Percentiles rank a stretch among this genome's conserved stretches.
These are phyloP conservation scores for Gymnoscopelus braueri DNA, from an alignment of 2,797 vertebrate genomes.

Conservation along the genomic window DNA sequence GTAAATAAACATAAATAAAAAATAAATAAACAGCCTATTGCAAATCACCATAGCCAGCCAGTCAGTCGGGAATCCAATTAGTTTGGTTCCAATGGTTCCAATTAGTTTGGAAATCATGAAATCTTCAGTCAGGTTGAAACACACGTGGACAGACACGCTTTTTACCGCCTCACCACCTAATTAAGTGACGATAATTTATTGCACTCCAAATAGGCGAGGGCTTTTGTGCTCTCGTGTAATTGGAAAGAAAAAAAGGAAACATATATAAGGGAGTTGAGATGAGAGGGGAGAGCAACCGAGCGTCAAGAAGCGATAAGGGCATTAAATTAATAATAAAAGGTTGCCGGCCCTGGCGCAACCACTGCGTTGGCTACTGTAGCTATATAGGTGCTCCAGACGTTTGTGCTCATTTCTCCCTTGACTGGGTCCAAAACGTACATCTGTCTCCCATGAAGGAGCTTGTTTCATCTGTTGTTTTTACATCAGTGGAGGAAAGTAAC, in stretches of 20 bases:
- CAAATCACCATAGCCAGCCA: conserved; percentile 41
- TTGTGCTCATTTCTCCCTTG: conserved; percentile 50
- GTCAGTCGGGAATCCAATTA: conserved; percentile 77
- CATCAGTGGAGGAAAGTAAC: too few relatives aligned
- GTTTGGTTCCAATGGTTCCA: conserved; percentile 34
- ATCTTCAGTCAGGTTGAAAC: conserved; percentile 74
- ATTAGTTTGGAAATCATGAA: conserved; percentile 57
- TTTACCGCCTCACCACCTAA: conserved; percentile 66
- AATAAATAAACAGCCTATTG: too few relatives aligned
- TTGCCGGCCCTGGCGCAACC: conserved; percentile 38
- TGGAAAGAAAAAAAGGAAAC: conserved; percentile 47
- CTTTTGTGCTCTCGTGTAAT: conserved; percentile 77
- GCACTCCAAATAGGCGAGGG: conserved; percentile 69
- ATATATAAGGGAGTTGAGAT: conserved; percentile 59
- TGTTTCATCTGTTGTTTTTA: conserved; percentile 34
- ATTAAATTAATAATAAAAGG: conserved; percentile 60
- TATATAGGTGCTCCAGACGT: conserved; percentile 33
- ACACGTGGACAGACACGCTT: conserved; percentile 74
- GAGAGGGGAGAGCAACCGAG: conserved; percentile 63
- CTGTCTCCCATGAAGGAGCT: conserved; percentile 31
- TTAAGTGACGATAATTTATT: conserved; percentile 79
- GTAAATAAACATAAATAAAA: too few relatives aligned
- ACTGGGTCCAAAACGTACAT: conserved; percentile 28
- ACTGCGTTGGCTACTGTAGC: conserved; percentile 38
- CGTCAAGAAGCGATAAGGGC: conserved; percentile 64